Evolutionary conservation across 1,140 invertebrate genomes (phyloP).

Genomic region (Drosophila tani): DNA sequence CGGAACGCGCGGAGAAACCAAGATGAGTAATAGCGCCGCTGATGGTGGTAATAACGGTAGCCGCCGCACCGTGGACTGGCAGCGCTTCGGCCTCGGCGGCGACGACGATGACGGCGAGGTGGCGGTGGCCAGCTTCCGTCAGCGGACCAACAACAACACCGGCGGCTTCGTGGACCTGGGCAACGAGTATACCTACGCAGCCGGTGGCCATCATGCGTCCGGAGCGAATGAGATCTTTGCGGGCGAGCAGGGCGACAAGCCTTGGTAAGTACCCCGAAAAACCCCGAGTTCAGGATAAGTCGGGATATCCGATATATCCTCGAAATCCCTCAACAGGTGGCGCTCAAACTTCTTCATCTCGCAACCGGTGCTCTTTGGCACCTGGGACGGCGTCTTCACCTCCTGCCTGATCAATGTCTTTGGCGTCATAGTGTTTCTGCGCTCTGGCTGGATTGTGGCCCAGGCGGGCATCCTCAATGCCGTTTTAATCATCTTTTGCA

Average conservation of each 20-base stretch:
- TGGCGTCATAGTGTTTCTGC: constrained; percentile 97
- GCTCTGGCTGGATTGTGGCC: constrained; percentile 98
- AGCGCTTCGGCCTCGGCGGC: constrained; percentile 79
- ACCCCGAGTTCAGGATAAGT: not conserved
- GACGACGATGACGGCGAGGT: constrained; percentile 83
- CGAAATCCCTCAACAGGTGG: constrained; percentile 89
- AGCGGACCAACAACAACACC: constrained; percentile 86
- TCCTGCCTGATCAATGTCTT: constrained; percentile 98
- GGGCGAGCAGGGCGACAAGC: constrained; percentile 90
- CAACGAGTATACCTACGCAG: constrained; percentile 90
- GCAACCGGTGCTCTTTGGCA: constrained; percentile 97
- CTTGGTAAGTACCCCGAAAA: constrained; percentile 61
- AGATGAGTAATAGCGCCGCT: constrained; percentile 72
- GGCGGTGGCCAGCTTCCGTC: constrained; percentile 80
- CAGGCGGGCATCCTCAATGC: constrained; percentile 96
- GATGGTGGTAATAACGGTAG: constrained; percentile 72
- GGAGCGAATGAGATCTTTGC: constrained; percentile 95
- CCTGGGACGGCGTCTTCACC: constrained; percentile 96
- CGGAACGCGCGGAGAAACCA: constrained; percentile 22
- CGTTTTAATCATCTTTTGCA: constrained; percentile 93
- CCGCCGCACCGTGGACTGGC: constrained; percentile 78
- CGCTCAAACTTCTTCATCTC: constrained; percentile 97
- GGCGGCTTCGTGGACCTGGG: constrained; percentile 90
- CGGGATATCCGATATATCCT: not conserved
- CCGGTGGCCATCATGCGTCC: constrained; percentile 92